A percentile compares a stretch with the other conserved stretches of the same genome.
Conservation (phyloP, 1,140 invertebrate species). For the Musca vetustissima region DNA sequence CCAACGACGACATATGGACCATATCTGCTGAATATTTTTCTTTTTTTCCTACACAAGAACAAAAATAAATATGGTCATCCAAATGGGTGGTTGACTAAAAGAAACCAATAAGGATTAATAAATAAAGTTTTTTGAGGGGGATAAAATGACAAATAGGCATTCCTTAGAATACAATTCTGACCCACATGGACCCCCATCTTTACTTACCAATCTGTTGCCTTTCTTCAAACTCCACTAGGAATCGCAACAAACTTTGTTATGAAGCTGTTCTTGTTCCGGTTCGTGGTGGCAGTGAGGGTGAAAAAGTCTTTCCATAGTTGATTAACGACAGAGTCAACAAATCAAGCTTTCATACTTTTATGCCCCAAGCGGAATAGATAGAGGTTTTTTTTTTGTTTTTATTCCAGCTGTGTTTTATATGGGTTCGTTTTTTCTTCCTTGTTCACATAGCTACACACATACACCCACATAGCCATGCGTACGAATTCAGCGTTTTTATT, state of each 20-base stretch:
- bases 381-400: background rate
- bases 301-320: too few species aligned
- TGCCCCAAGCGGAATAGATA: background rate
- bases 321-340: background rate
- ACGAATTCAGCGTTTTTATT: background rate
- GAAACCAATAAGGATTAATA: constrained; percentile 13
- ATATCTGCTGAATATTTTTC: background rate
- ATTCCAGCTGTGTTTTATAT: background rate
- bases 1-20: background rate
- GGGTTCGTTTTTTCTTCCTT: background rate
- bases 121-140: background rate
- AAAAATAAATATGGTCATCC: background rate
- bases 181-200: background rate
- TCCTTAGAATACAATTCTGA: background rate
- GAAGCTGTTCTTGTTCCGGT: too few species aligned
- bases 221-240: too few species aligned
- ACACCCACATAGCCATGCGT: background rate
- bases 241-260: too few species aligned
- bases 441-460: background rate
- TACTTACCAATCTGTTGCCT: too few species aligned
- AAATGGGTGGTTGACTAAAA: background rate
- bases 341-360: background rate
- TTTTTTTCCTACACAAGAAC: background rate
- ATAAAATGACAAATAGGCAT: constrained; percentile 9
- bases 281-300: too few species aligned